Base-by-base conservation (phyloP, 2,113 vertebrate genomes). In the Aptenodytes forsteri region DNA sequence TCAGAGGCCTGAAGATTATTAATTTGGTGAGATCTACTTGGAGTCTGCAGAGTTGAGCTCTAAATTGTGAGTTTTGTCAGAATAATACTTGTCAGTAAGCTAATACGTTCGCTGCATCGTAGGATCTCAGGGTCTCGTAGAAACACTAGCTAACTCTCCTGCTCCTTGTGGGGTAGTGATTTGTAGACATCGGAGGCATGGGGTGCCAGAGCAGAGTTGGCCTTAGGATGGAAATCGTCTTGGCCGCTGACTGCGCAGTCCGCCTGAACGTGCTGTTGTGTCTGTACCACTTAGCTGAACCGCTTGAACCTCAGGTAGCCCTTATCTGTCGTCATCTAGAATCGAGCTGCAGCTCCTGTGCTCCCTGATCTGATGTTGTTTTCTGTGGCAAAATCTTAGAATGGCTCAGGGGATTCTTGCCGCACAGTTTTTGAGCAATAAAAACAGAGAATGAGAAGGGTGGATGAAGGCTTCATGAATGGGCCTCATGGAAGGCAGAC, bases 321-420 rank as follows among this genome's bases (percentile, higher is more conserved):
- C n/a, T 47, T 73, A 30, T 8, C 23, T 44, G 25, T 61, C 25
- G 36, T 38, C 67, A 49, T 64, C 34, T 49, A 34, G 38, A 88
- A 30, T 7, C 1, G 9, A 77, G 46, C 21, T 65, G n/a, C 10
- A 29, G 54, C 27, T 88, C 23, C 58, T 1, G 0, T 78, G 1
- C 26, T 81, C 20, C 46, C 18, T 54, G 13, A 69, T 36, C 32
- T 55, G 32, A 30, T 46, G 47, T 3, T 88, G n/a, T 66, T 69
- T 93, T 42, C 78, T 90, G 54, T 46, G 2, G 6, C 8, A 20
- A 30, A n/a, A 15, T 16, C 26, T 77, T 49, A 25, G 46, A 66
- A 38, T 12, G 32, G 21, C 40, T 77, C 26, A 8, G 50, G 47
- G n/a, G 13, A 25, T 40, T 70, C 26, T 71, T 38, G 29, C 5